Evolutionary conservation across 1,140 invertebrate species (phyloP).

Genomic region (Heterodera carotae): DNA sequence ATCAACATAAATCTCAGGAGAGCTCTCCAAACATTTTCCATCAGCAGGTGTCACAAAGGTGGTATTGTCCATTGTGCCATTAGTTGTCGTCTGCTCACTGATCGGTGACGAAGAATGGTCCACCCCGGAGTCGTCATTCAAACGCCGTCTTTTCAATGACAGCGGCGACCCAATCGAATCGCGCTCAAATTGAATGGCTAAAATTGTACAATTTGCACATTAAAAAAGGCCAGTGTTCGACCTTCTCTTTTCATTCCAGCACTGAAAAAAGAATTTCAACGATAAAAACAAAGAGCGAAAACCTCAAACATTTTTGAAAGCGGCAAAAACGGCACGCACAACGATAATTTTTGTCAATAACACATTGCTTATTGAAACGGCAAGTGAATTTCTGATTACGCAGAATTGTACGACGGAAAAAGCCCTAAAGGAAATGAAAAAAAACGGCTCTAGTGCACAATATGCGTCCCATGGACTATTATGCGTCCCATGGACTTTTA

Average conservation of each 20-base stretch:
- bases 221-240: slow-evolving; percentile 34
- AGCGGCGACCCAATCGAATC: slow-evolving; percentile 60
- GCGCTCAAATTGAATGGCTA: slow-evolving; percentile 65
- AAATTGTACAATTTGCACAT: background rate
- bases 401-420: slow-evolving; percentile 86
- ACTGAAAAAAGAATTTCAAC: slow-evolving; percentile 66
- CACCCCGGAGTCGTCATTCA: background rate
- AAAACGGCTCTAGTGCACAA: too few relatives aligned
- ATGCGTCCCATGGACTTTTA: too few relatives aligned
- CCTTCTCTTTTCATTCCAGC: slow-evolving; percentile 70
- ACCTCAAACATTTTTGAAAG: slow-evolving; percentile 68
- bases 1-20: slow-evolving; percentile 30
- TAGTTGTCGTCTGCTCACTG: background rate
- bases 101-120: slow-evolving; percentile 22
- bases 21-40: slow-evolving; percentile 18
- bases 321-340: slow-evolving; percentile 69
- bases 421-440: slow-evolving; percentile 73
- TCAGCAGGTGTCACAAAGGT: background rate
- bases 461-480: too few relatives aligned
- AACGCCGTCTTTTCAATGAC: slow-evolving; percentile 36
- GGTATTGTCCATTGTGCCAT: slow-evolving; percentile 9
- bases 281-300: slow-evolving; percentile 45
- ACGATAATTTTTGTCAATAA: slow-evolving; percentile 75
- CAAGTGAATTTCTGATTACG: slow-evolving; percentile 96
- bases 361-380: slow-evolving; percentile 87